phyloP scores from a whole-genome alignment of 2,888 invertebrate species.

The Blomia tropicalis region DNA sequence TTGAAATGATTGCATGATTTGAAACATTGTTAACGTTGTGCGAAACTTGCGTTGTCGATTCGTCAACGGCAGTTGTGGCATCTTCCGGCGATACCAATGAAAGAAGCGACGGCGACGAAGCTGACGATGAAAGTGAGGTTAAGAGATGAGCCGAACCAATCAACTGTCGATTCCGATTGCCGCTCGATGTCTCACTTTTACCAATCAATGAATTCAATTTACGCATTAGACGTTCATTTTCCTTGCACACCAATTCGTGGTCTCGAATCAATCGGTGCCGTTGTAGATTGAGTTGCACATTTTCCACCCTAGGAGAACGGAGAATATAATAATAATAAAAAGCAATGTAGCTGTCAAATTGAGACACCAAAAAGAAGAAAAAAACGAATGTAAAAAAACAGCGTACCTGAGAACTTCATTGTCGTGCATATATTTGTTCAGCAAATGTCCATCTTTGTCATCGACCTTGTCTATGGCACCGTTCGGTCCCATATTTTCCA shows the following conservation, averaged over 20 bases:
- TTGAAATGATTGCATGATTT: too few species aligned
- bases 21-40: too few species aligned
- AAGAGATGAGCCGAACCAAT: too few species aligned
- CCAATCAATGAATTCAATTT: conserved; percentile 43
- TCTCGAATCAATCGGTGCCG: conserved; percentile 66
- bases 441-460: conserved; percentile 50
- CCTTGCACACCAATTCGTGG: conserved; percentile 71
- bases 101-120: conserved; percentile 7
- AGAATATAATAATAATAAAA: not conserved
- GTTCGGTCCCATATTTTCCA: too few species aligned
- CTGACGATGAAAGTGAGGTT: not conserved
- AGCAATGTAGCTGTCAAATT: not conserved
- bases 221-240: conserved; percentile 70
- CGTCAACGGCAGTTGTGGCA: not conserved
- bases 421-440: conserved; percentile 59
- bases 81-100: not conserved
- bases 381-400: not conserved
- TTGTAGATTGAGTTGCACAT: conserved; percentile 59
- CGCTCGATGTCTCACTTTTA: not conserved
- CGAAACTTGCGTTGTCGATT: too few species aligned
- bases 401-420: conserved; percentile 39
- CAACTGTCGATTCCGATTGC: too few species aligned
- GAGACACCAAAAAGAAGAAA: not conserved
- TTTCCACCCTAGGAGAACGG: conserved; percentile 56
- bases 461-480: not conserved